phyloP scores from a whole-genome alignment of 2,113 vertebrate species.

The Boleophthalmus pectinirostris region DNA sequence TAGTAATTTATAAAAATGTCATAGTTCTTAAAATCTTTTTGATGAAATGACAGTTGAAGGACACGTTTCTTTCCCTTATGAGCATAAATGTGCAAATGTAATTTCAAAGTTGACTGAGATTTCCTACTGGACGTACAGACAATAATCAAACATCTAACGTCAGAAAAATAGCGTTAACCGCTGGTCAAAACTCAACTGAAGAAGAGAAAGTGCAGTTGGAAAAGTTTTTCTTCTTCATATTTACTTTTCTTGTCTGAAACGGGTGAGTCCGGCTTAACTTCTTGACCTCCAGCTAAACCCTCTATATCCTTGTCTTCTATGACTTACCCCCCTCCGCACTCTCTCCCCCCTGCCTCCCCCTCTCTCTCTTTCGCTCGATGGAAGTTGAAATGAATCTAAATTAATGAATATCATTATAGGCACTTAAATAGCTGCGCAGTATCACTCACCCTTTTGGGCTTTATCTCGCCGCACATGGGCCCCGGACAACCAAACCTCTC shows the following conservation, averaged over 20 bases:
- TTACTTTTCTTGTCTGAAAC: slow-evolving; percentile 53
- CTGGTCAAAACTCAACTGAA: slow-evolving; percentile 5
- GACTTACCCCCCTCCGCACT: slow-evolving; percentile 39
- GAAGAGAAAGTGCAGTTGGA: slow-evolving; percentile 33
- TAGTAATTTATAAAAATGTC: background rate
- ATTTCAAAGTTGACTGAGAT: background rate
- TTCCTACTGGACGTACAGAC: background rate
- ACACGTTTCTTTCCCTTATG: background rate
- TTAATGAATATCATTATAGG: slow-evolving; percentile 77
- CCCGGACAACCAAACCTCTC: slow-evolving; percentile 57
- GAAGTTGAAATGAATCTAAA: slow-evolving; percentile 74
- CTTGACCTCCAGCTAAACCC: slow-evolving; percentile 57
- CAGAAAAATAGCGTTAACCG: background rate
- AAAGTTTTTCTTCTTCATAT: slow-evolving; percentile 33
- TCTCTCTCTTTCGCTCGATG: slow-evolving; percentile 33
- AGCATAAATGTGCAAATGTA: background rate
- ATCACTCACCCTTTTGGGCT: slow-evolving; percentile 61
- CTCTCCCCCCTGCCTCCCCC: slow-evolving; percentile 11
- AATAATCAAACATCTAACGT: background rate
- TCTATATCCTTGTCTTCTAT: slow-evolving; percentile 40
- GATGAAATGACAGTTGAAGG: too few relatives aligned
- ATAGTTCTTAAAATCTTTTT: background rate
- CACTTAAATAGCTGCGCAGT: slow-evolving; percentile 62
- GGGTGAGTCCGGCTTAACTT: slow-evolving; percentile 54
- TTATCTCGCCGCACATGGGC: slow-evolving; percentile 74